These are phyloP conservation scores for Globicephala melas DNA, from an alignment of 2,113 vertebrate species.

Conservation along the genomic window DNA sequence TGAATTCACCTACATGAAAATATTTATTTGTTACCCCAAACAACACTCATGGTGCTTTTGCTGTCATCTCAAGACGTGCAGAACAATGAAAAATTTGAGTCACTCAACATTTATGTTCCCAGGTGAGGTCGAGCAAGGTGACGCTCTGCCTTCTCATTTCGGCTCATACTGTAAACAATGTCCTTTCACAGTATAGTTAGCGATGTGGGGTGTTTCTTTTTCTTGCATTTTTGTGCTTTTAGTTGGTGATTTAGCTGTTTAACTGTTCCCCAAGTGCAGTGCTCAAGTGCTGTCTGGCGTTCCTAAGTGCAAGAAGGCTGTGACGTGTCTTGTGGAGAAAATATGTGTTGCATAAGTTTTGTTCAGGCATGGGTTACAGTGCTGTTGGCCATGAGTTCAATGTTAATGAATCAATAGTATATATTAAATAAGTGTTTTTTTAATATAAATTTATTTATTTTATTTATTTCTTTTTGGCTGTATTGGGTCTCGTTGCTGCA, in stretches of 20 bases:
- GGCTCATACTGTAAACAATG: background rate
- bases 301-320: background rate
- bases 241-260: background rate
- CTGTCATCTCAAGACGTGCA: background rate
- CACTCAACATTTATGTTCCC: background rate
- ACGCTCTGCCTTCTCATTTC: background rate
- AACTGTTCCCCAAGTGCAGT: background rate
- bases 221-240: background rate
- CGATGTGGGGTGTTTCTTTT: background rate
- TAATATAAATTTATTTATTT: too few relatives aligned
- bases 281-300: background rate
- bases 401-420: background rate
- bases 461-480: too few relatives aligned
- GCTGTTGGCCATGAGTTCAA: background rate
- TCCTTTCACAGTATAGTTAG: background rate
- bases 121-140: background rate
- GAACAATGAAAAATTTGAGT: background rate
- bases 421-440: background rate
- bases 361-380: background rate
- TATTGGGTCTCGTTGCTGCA: too few relatives aligned
- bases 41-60: background rate
- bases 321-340: too few relatives aligned
- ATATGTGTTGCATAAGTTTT: too few relatives aligned
- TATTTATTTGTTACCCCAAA: background rate
- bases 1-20: background rate